Percentiles rank a stretch among this genome's conserved stretches.
Evolutionary conservation across 1,140 invertebrate genomes (phyloP).

Genomic region (Leptopilina boulardi): DNA sequence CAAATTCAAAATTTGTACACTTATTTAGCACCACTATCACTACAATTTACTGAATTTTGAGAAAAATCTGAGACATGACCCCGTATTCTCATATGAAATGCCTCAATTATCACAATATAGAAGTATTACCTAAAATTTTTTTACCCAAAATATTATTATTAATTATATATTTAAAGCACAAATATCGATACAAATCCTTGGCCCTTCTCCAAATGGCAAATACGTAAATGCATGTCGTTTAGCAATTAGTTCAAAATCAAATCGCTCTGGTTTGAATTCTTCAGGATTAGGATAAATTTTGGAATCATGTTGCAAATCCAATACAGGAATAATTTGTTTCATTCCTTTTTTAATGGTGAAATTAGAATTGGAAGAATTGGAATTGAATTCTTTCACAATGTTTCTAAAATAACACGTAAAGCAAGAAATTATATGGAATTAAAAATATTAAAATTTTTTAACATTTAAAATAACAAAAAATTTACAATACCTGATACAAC

Average conservation of each 20-base stretch:
- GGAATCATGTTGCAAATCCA: not conserved
- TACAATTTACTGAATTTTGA: too few species aligned
- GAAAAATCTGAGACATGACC: too few species aligned
- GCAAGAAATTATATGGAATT: too few species aligned
- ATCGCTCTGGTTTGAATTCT: not conserved
- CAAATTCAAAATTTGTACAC: too few species aligned
- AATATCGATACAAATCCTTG: not conserved
- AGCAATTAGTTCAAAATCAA: not conserved
- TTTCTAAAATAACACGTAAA: too few species aligned
- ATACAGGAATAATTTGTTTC: not conserved
- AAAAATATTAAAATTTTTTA: too few species aligned
- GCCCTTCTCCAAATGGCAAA: not conserved
- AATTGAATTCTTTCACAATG: conserved; percentile 1
- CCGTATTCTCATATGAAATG: too few species aligned
- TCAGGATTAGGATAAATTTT: conserved; percentile 1
- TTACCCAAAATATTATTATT: too few species aligned
- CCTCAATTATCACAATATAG: too few species aligned
- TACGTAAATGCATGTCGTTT: conserved; percentile 2
- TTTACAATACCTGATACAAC: conserved; percentile 8
- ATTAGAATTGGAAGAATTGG: conserved; percentile 11
- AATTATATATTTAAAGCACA: not conserved
- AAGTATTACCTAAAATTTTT: too few species aligned
- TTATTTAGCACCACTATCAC: too few species aligned
- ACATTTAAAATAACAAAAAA: too few species aligned
- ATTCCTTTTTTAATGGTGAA: not conserved